Percentiles rank a stretch among this genome's conserved stretches.
phyloP scores from a whole-genome alignment of 2,888 invertebrate species.

The Callimorpha dominula region DNA sequence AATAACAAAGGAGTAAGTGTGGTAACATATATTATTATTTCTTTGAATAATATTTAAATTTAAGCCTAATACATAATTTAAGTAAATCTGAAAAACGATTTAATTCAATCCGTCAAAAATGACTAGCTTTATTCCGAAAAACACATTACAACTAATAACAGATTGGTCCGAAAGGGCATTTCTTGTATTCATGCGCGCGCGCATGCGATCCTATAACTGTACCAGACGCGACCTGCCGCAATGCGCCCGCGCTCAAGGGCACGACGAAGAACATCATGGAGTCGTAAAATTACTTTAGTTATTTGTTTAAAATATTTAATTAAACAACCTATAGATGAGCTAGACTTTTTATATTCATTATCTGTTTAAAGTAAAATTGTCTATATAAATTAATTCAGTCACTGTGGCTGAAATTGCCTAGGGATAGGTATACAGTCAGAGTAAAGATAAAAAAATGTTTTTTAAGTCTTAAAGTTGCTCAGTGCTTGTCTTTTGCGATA shows the following conservation, averaged over 20 bases:
- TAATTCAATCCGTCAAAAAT: background rate
- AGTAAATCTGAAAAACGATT: too few species aligned
- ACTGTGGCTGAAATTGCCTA: too few species aligned
- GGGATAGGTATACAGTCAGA: too few species aligned
- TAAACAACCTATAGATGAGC: too few species aligned
- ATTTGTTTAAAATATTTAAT: background rate
- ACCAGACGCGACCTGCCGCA: constrained; percentile 79
- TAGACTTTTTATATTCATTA: background rate
- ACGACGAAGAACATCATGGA: constrained; percentile 53
- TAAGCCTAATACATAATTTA: too few species aligned
- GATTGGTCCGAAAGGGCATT: constrained; percentile 11
- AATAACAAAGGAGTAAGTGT: too few species aligned
- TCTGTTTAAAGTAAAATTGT: background rate
- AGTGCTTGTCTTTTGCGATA: too few species aligned
- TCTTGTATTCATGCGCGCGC: constrained; percentile 33
- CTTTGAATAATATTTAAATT: too few species aligned
- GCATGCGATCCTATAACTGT: constrained; percentile 66
- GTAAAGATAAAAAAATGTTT: too few species aligned
- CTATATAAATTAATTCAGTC: too few species aligned
- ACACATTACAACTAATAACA: constrained; percentile 1
- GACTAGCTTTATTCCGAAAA: background rate
- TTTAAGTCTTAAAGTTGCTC: too few species aligned
- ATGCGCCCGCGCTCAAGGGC: constrained; percentile 79
- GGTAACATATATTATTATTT: too few species aligned
- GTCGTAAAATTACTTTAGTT: constrained; percentile 28